A percentile compares a stretch with the other conserved stretches of the same genome.
These are phyloP conservation scores for Bathynomus jamesi DNA, from an alignment of 1,140 invertebrate genomes.

Conservation along the genomic window DNA sequence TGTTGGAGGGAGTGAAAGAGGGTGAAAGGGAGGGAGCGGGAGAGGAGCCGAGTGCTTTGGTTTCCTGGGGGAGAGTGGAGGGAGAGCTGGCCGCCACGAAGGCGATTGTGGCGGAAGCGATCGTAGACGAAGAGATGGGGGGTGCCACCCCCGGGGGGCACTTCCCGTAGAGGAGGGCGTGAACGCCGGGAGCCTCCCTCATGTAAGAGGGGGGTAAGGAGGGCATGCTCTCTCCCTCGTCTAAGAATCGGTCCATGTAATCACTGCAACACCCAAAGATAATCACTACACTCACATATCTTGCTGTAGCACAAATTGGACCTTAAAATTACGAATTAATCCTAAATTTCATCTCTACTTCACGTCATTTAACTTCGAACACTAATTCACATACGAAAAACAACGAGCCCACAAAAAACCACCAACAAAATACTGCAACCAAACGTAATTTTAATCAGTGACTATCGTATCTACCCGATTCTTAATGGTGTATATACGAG, in stretches of 20 bases:
- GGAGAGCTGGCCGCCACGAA: background rate
- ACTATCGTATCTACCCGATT: background rate
- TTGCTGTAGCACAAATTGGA: constrained; percentile 24
- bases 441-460: background rate
- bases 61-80: background rate
- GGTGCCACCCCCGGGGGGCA: constrained; percentile 38
- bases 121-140: background rate
- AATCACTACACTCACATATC: constrained; percentile 39
- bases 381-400: background rate
- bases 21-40: background rate
- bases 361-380: background rate
- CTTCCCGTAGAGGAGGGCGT: constrained; percentile 36
- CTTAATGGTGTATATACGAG: too few species aligned
- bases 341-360: background rate
- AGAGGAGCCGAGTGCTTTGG: background rate
- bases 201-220: constrained; percentile 28
- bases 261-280: constrained; percentile 53
- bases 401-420: background rate
- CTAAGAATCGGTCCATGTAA: constrained; percentile 77
- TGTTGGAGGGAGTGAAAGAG: background rate
- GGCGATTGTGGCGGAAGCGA: background rate
- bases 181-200: constrained; percentile 18
- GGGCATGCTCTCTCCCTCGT: constrained; percentile 58
- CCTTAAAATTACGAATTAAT: constrained; percentile 22
- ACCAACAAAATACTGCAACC: background rate